Base-by-base conservation (phyloP, 1,140 invertebrate genomes). In the Lutraria rhynchaena region DNA sequence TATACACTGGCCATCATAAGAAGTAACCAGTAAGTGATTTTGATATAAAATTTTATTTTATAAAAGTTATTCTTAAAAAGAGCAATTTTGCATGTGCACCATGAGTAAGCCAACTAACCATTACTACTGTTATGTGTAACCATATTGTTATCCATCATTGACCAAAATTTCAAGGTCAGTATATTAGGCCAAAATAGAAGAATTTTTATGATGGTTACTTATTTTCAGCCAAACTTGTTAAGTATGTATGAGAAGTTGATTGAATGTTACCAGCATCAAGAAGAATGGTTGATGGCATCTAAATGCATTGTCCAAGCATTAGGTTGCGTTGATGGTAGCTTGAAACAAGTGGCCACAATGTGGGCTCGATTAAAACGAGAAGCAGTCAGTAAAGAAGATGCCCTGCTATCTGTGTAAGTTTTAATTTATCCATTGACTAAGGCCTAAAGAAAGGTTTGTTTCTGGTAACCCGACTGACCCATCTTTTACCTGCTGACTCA, bases 321-420 rank as follows among this genome's bases (percentile, higher is more conserved):
- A 11, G 49, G 15, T 1, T 4, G 33, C 9, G 33, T 58, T 3
- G 53, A 57, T 17, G 53, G 15, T 37, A 35, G 33, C 29, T 27
- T 73, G 27, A 37, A 58, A 31, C 51, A 22, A 5, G 41, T 73
- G 15, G 53, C 53, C 0, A 55, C 15, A 13, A 29, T 58, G 11
- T 73, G 70, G 70, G 44, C 70, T 0, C 35, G 33, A 31, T 13
- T 73, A 15, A 73, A 58, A 33, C 51, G 44, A 27, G 70, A 57
- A 5, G 70, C 70, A 3, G 27, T 22, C 17, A 9, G 15, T 22
- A 35, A 73, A 41, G 33, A 73, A 15, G 70, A 37, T 3, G 58
- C 53, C 9, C 58, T 73, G 33, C 51, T 37, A 33, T 58, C 70
- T 58, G n/a, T 73, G 70, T 73, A 73, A 73, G 53, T 35, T 35